A percentile compares a stretch with the other conserved stretches of the same genome.
Evolutionary conservation across 2,797 vertebrate genomes (phyloP).

Genomic region (Onychomys leucogaster): DNA sequence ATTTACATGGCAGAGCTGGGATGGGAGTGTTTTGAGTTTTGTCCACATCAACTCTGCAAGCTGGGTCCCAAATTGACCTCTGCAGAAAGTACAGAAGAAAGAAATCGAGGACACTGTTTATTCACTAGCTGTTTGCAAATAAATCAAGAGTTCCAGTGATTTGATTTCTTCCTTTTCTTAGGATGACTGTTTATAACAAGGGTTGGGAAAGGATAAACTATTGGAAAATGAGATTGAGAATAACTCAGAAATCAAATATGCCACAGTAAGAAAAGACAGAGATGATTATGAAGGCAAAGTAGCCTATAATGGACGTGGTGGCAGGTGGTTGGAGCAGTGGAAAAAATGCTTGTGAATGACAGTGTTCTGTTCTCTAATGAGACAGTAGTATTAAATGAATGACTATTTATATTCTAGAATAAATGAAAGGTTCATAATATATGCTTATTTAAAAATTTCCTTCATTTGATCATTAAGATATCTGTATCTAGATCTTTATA

Average conservation of each 20-base stretch:
- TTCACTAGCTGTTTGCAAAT: neutral
- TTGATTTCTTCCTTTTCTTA: neutral
- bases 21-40: no score
- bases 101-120: neutral
- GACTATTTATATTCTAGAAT: neutral
- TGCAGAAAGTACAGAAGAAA: slow-evolving; percentile 35
- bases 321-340: neutral
- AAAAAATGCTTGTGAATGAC: neutral
- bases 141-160: neutral
- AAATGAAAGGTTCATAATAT: slow-evolving; percentile 19
- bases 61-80: neutral
- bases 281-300: neutral
- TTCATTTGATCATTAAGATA: neutral
- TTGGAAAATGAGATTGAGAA: slow-evolving; percentile 46
- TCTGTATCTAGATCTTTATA: neutral
- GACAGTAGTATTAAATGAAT: neutral
- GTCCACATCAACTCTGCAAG: neutral
- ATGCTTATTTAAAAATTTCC: neutral
- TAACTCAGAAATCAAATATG: neutral
- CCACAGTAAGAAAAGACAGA: neutral
- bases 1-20: neutral
- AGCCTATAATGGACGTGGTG: neutral
- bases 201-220: neutral
- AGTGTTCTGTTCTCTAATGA: neutral
- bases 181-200: neutral